These are phyloP conservation scores for Limnephilus lunatus DNA, from an alignment of 2,888 invertebrate genomes.

Conservation along the genomic window DNA sequence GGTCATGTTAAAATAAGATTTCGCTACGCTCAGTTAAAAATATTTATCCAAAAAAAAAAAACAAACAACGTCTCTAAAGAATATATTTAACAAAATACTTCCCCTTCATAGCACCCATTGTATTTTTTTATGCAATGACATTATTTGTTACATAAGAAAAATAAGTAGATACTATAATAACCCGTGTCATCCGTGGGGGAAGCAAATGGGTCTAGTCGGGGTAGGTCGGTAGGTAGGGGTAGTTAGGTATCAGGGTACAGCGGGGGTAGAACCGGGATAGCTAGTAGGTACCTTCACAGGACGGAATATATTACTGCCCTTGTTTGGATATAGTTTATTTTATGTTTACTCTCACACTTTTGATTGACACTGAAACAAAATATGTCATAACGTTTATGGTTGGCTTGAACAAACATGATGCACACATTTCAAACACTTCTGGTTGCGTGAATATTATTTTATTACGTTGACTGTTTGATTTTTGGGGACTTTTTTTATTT, in stretches of 20 bases:
- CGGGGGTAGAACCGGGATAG: not conserved
- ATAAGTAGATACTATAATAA: conserved; percentile 26
- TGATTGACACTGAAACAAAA: conserved; percentile 57
- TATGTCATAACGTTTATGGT: conserved; percentile 44
- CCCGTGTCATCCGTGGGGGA: conserved; percentile 9
- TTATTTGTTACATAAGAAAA: conserved; percentile 29
- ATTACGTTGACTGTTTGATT: not conserved
- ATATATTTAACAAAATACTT: not conserved
- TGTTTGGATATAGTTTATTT: conserved; percentile 49
- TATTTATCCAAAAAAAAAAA: not conserved
- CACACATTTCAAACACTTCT: conserved; percentile 21
- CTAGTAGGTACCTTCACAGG: not conserved
- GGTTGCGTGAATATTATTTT: not conserved
- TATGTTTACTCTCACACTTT: conserved; percentile 49
- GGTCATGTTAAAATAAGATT: too few species aligned
- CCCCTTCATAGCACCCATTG: not conserved
- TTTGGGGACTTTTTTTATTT: not conserved
- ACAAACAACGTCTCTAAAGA: not conserved
- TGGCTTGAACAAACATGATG: conserved; percentile 18
- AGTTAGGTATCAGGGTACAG: not conserved
- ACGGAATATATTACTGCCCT: conserved; percentile 53
- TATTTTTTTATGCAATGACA: conserved; percentile 30
- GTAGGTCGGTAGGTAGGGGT: not conserved
- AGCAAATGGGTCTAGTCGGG: conserved; percentile 34
- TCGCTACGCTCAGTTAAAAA: not conserved